Evolutionary conservation across 1,140 invertebrate species (phyloP).

Genomic region (Zaprionus nigranus): DNA sequence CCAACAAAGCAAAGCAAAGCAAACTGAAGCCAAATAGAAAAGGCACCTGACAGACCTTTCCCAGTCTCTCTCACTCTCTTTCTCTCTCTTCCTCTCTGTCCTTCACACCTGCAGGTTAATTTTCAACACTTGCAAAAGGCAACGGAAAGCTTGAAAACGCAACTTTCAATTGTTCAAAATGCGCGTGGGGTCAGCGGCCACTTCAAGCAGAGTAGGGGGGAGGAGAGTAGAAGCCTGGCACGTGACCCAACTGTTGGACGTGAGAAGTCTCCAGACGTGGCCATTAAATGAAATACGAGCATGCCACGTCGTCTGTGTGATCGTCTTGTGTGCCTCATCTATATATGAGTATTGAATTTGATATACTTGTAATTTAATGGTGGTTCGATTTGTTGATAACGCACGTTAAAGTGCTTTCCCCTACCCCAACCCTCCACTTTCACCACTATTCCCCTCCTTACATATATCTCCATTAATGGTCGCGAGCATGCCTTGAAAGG

Average conservation of each 20-base stretch:
- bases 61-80: not conserved
- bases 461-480: slow-evolving; percentile 3
- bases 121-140: not conserved
- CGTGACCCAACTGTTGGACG: slow-evolving; percentile 4
- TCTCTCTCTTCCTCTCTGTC: not conserved
- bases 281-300: slow-evolving; percentile 8
- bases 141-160: not conserved
- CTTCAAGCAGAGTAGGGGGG: not conserved
- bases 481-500: slow-evolving; percentile 14
- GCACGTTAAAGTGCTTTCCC: slow-evolving; percentile 35
- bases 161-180: slow-evolving; percentile 1
- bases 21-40: not conserved
- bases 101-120: not conserved
- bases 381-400: slow-evolving; percentile 57
- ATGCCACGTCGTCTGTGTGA: not conserved
- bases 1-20: slow-evolving; percentile 8
- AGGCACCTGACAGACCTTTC: not conserved
- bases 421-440: not conserved
- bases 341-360: slow-evolving; percentile 62
- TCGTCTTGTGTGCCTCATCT: slow-evolving; percentile 41
- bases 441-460: not conserved
- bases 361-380: slow-evolving; percentile 38
- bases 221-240: not conserved
- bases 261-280: not conserved
- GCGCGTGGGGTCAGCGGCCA: not conserved